phyloP scores from a whole-genome alignment of 2,888 invertebrate genomes.

The Nasonovia ribisnigri region DNA sequence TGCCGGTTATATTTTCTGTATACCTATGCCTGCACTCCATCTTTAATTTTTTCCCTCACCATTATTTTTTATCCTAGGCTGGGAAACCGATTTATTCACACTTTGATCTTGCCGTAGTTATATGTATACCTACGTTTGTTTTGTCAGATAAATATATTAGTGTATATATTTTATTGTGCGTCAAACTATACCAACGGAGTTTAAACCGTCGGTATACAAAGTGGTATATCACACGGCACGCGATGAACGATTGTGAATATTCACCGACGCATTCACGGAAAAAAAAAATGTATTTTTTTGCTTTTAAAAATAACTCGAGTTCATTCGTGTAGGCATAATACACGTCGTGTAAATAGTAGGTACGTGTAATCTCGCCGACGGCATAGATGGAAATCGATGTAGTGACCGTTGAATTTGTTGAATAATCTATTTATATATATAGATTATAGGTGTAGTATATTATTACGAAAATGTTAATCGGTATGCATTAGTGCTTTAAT shows the following conservation, averaged over 20 bases:
- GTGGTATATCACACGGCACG: not conserved
- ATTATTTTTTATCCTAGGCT: not conserved
- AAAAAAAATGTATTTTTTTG: not conserved
- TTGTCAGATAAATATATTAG: not conserved
- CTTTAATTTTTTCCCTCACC: not conserved
- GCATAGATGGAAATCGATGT: not conserved
- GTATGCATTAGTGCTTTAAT: not conserved
- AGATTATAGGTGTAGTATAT: not conserved
- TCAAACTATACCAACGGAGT: not conserved
- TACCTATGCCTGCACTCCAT: not conserved
- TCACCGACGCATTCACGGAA: not conserved
- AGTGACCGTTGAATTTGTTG: not conserved
- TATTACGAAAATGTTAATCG: not conserved
- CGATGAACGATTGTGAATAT: not conserved
- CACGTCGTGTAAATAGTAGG: not conserved
- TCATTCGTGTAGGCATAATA: not conserved
- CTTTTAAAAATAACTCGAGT: not conserved
- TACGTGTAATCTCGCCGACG: not conserved
- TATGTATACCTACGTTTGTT: not conserved
- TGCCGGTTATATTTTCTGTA: not conserved
- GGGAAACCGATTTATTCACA: not conserved
- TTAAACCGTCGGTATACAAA: not conserved
- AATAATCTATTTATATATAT: not conserved
- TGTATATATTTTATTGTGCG: not conserved
- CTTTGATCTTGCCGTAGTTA: not conserved